These are phyloP conservation scores for Machimus atricapillus DNA, from an alignment of 2,888 invertebrate species.

Conservation along the genomic window DNA sequence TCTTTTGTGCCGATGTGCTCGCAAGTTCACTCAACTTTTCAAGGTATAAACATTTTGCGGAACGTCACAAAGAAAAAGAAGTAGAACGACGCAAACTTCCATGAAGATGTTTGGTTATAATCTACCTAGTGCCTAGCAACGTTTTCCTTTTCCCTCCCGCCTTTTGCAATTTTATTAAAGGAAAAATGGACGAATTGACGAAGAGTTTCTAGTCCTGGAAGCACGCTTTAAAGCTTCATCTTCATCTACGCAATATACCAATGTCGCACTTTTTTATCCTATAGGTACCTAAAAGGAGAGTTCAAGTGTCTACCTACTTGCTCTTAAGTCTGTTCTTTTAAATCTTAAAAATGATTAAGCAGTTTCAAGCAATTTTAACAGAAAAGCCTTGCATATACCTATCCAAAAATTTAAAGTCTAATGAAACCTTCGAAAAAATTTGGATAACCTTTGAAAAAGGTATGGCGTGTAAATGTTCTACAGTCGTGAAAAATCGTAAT, in stretches of 20 bases:
- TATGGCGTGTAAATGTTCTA: no score
- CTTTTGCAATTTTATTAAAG: background rate
- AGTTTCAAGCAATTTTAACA: no score
- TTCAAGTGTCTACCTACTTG: no score
- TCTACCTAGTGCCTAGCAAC: background rate
- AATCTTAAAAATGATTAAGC: no score
- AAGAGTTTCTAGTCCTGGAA: background rate
- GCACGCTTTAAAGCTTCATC: background rate
- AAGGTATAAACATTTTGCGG: background rate
- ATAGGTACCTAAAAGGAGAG: no score
- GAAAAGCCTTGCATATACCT: no score
- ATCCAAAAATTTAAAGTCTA: no score
- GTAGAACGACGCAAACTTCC: background rate
- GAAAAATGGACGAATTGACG: background rate
- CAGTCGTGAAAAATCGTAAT: no score
- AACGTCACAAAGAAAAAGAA: background rate
- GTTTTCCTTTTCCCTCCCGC: background rate
- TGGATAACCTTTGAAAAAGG: no score
- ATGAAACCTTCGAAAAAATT: no score
- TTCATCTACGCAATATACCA: background rate
- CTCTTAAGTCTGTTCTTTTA: no score
- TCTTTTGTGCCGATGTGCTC: background rate
- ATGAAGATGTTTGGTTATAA: background rate
- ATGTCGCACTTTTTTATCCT: background rate
- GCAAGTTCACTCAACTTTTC: constrained; percentile 5